These are phyloP conservation scores for Smutsia temminckii DNA, from an alignment of 2,797 vertebrate species.

Conservation along the genomic window DNA sequence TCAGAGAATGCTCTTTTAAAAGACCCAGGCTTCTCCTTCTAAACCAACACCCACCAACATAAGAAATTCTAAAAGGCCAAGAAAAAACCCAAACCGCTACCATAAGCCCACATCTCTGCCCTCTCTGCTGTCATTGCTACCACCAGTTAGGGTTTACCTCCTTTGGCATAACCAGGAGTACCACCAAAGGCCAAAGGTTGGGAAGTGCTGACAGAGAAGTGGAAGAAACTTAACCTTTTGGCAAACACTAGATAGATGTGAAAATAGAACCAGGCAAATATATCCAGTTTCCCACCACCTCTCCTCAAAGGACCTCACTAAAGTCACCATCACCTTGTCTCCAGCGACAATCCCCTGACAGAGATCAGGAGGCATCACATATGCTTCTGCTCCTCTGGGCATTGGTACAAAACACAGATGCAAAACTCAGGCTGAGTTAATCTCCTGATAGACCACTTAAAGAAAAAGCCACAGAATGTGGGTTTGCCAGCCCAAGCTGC, in stretches of 20 bases:
- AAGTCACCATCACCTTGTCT: constrained; percentile 57
- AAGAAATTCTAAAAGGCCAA: background rate
- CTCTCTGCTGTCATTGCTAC: fast-evolving
- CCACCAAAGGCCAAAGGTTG: background rate
- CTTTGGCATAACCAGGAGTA: background rate
- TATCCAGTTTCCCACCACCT: constrained; percentile 47
- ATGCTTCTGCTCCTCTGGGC: constrained; percentile 54
- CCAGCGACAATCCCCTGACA: constrained; percentile 45
- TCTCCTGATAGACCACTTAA: constrained; percentile 38
- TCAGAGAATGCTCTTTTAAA: background rate
- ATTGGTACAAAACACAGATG: constrained; percentile 11
- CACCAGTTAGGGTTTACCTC: too few relatives aligned
- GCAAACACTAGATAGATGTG: constrained; percentile 27
- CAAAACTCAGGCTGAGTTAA: constrained; percentile 17
- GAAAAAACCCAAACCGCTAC: background rate
- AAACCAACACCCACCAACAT: background rate
- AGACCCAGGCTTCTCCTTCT: background rate
- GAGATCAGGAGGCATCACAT: constrained; percentile 68
- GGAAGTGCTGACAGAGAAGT: constrained; percentile 43
- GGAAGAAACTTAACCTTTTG: constrained; percentile 75
- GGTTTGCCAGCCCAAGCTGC: background rate
- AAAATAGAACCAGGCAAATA: constrained; percentile 71
- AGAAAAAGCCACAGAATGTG: background rate
- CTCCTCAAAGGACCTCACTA: constrained; percentile 61
- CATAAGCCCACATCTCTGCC: background rate